A percentile compares a stretch with the other conserved stretches of the same genome.
These are phyloP conservation scores for Perdita meconis DNA, from an alignment of 2,888 invertebrate species.

Conservation along the genomic window DNA sequence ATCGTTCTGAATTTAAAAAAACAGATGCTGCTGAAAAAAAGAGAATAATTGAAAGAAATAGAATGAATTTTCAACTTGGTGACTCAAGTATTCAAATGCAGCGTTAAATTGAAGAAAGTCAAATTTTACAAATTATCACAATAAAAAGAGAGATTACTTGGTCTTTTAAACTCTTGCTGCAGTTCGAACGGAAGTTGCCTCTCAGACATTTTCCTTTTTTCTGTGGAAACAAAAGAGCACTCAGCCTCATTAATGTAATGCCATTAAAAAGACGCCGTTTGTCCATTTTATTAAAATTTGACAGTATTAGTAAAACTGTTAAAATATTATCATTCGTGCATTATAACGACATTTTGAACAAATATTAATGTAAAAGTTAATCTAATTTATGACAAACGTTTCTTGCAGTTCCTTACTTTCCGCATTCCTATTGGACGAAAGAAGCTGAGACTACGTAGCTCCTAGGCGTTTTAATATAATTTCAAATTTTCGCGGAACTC, in stretches of 20 bases:
- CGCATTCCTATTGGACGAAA: no score
- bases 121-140: not conserved
- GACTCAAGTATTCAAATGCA: not conserved
- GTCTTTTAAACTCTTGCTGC: not conserved
- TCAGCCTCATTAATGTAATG: slow-evolving; percentile 37
- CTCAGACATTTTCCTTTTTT: slow-evolving; percentile 18
- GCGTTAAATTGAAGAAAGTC: not conserved
- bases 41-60: no score
- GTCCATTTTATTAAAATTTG: slow-evolving; percentile 22
- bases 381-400: not conserved
- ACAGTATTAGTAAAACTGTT: slow-evolving; percentile 12
- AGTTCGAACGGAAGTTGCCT: slow-evolving; percentile 34
- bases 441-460: not conserved
- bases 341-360: not conserved
- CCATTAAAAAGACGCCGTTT: slow-evolving; percentile 22
- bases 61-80: not conserved
- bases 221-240: slow-evolving; percentile 41
- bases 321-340: slow-evolving; percentile 23
- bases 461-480: slow-evolving; percentile 1
- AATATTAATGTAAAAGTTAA: not conserved
- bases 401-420: not conserved
- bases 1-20: no score
- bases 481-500: not conserved
- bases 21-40: no score
- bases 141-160: slow-evolving; percentile 4